Evolutionary conservation across 2,888 invertebrate species (phyloP).

Genomic region (Caenorhabditis doughertyi): DNA sequence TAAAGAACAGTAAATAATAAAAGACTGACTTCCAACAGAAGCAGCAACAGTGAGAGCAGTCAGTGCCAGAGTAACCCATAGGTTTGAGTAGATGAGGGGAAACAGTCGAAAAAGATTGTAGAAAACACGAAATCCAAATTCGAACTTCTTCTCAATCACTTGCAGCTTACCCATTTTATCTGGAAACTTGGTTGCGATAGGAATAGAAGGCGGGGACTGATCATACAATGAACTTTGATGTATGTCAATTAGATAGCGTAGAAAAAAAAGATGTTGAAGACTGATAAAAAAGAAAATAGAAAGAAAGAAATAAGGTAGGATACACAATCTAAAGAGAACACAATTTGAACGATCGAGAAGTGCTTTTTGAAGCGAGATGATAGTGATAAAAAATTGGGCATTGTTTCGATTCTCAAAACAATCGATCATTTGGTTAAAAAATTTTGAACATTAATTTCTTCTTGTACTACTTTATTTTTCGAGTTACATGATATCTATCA

Average conservation of each 20-base stretch:
- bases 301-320: conserved; percentile 16
- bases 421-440: not conserved
- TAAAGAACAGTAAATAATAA: conserved; percentile 1
- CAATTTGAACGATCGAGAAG: conserved; percentile 51
- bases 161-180: conserved; percentile 64
- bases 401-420: not conserved
- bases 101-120: conserved; percentile 64
- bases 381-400: not conserved
- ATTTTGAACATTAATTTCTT: no score
- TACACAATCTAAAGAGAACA: conserved; percentile 21
- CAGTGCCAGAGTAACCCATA: conserved; percentile 61
- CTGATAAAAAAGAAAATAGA: conserved; percentile 33
- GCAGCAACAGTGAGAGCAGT: conserved; percentile 66
- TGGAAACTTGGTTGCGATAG: conserved; percentile 9
- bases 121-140: conserved; percentile 62
- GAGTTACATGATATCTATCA: no score
- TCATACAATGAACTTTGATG: conserved; percentile 52
- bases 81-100: conserved; percentile 66
- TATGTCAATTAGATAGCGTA: conserved; percentile 25
- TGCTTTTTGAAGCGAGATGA: conserved; percentile 4
- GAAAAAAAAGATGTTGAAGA: not conserved
- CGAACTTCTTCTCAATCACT: conserved; percentile 60
- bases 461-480: no score
- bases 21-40: conserved; percentile 66
- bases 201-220: conserved; percentile 28